These are phyloP conservation scores for Labeo calbasu DNA, from an alignment of 2,797 vertebrate species.

Conservation along the genomic window DNA sequence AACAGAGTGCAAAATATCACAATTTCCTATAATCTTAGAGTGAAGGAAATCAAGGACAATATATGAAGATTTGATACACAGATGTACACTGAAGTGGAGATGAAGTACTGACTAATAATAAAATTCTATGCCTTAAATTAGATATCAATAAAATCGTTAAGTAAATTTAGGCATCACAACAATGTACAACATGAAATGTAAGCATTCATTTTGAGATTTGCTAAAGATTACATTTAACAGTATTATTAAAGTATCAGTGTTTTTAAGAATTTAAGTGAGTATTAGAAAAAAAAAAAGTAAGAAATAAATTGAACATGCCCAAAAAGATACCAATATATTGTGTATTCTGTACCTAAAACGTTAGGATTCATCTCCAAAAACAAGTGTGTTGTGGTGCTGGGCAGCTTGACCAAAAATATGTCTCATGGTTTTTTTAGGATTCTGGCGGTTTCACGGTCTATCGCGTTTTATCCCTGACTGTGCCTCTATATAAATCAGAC, in stretches of 20 bases:
- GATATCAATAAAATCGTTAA: not conserved
- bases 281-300: not conserved
- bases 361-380: not conserved
- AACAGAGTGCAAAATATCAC: slow-evolving; percentile 17
- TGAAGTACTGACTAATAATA: too few relatives aligned
- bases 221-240: too few relatives aligned
- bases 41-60: not conserved
- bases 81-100: not conserved
- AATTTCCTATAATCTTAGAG: not conserved
- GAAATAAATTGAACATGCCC: not conserved
- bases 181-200: not conserved
- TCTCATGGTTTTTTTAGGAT: too few relatives aligned
- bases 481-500: too few relatives aligned
- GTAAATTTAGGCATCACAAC: not conserved
- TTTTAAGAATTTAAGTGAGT: not conserved
- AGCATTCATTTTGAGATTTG: not conserved
- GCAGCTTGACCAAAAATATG: too few relatives aligned
- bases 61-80: not conserved
- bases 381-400: not conserved
- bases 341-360: not conserved
- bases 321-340: not conserved
- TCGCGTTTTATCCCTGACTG: too few relatives aligned
- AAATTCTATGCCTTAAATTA: not conserved
- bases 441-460: too few relatives aligned
- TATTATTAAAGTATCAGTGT: not conserved